Percentiles rank a stretch among this genome's conserved stretches.
These are phyloP conservation scores for Pangasius mekongensis DNA, from an alignment of 2,797 vertebrate species.

Conservation along the genomic window DNA sequence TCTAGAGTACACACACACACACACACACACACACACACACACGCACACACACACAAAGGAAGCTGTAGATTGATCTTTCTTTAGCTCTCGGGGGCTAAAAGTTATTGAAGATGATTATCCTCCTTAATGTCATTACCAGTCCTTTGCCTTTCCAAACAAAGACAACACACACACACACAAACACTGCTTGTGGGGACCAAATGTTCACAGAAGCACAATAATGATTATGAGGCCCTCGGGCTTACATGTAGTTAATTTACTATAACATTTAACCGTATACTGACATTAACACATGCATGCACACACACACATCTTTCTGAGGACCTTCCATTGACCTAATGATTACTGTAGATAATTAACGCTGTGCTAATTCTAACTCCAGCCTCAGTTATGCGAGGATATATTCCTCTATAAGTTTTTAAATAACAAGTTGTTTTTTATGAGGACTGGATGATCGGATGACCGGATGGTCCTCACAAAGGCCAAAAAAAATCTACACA, in stretches of 20 bases:
- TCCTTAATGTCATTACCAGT: conserved; percentile 79
- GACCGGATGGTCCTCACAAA: no score
- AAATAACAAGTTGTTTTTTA: background rate
- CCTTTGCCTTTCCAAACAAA: conserved; percentile 68
- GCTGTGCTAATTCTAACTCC: background rate
- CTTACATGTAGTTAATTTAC: background rate
- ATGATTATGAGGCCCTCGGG: background rate
- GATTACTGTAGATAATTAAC: background rate
- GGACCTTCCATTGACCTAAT: background rate
- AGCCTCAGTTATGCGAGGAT: background rate
- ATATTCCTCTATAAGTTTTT: background rate
- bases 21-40: background rate
- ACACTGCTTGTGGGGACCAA: conserved; percentile 20
- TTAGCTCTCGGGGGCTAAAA: conserved; percentile 82
- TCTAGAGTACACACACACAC: background rate
- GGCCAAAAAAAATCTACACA: background rate
- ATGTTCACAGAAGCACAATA: background rate
- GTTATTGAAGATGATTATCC: conserved; percentile 83
- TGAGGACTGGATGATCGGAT: no score
- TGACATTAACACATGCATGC: background rate
- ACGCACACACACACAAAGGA: conserved; percentile 34
- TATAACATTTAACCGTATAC: background rate
- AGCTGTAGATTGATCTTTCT: conserved; percentile 75
- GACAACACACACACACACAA: conserved; percentile 63
- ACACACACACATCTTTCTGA: background rate